Percentiles rank a stretch among this genome's conserved stretches.
Conservation (phyloP, 2,888 invertebrate species). For the Amphimallon solstitiale region DNA sequence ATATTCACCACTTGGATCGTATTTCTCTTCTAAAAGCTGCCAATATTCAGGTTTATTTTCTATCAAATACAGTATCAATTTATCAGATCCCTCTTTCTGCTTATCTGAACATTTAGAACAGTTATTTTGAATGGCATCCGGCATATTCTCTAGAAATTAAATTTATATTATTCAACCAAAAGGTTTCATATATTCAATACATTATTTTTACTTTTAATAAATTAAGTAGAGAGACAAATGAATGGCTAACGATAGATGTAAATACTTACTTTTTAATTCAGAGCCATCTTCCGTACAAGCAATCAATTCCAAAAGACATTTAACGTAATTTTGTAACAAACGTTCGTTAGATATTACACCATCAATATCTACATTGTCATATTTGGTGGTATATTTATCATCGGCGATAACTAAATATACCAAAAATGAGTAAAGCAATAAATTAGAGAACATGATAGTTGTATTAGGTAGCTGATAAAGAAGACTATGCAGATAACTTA, state of each 20-base stretch:
- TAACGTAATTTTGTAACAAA: slow-evolving; percentile 73
- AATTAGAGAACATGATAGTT: background rate
- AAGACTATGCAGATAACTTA: too few relatives aligned
- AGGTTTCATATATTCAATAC: background rate
- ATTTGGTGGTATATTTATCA: slow-evolving; percentile 72
- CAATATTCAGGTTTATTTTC: slow-evolving; percentile 65
- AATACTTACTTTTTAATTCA: slow-evolving; percentile 65
- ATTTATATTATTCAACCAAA: background rate
- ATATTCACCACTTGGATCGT: slow-evolving; percentile 71
- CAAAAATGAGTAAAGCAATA: background rate
- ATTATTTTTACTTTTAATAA: background rate
- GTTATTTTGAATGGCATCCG: slow-evolving; percentile 75
- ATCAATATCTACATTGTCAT: slow-evolving; percentile 75
- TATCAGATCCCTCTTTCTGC: slow-evolving; percentile 72
- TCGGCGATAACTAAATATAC: slow-evolving; percentile 34
- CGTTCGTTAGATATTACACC: slow-evolving; percentile 73
- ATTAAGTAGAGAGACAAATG: background rate
- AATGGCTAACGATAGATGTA: background rate
- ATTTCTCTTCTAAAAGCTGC: slow-evolving; percentile 58
- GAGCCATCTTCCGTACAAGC: slow-evolving; percentile 75
- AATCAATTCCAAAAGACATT: slow-evolving; percentile 72
- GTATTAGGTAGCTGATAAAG: too few relatives aligned
- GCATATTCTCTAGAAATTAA: slow-evolving; percentile 70
- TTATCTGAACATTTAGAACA: slow-evolving; percentile 75
- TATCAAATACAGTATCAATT: slow-evolving; percentile 71